Evolutionary conservation across 2,888 invertebrate species (phyloP), one percentile per base, ranked within the genome.

Genomic region (Erebia ligea): DNA sequence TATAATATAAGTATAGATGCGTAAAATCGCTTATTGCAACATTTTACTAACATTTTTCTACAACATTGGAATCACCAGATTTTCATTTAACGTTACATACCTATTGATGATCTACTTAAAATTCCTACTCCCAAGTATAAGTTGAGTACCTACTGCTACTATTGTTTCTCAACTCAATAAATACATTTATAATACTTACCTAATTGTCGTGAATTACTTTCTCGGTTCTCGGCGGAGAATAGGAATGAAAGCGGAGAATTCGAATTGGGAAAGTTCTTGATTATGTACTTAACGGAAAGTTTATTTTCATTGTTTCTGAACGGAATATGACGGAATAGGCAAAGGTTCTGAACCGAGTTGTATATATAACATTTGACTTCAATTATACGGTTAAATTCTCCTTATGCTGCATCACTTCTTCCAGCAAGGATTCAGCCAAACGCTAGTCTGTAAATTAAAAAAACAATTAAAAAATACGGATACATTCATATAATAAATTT

Each of bases 181-280:
- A 59, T 40, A 59, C 9, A 59, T 59, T 58, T 59, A 40, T 40
- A 61, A 61, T 45, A n/a, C n/a, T n/a, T n/a, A n/a, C n/a, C n/a
- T n/a, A 34, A 34, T 34, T 45, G 42, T 42, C 42, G 59, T 45
- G 45, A 21, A n/a, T 59, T 42, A 59, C 59, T 61, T 21, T 61
- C 42, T 40, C 13, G 10, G 42, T 17, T 45, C 19, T 19, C 42
- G 13, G 8, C 42, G 61, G 61, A 17, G 45, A 61, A 45, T 19
- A 13, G 19, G n/a, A 61, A 19, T 9, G 10, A 45, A 61, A 61
- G 21, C 8, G 61, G 21, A 45, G 19, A 61, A 45, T 61, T 42
- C 17, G 8, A 21, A 13, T 61, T 61, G 5, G 6, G 45, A 61
- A 61, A 61, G 19, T 61, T 61, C 45, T 61, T 61, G 42, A 45